Conservation (phyloP, 2,797 vertebrate genomes). For the Mormyrus proboscirostris region DNA sequence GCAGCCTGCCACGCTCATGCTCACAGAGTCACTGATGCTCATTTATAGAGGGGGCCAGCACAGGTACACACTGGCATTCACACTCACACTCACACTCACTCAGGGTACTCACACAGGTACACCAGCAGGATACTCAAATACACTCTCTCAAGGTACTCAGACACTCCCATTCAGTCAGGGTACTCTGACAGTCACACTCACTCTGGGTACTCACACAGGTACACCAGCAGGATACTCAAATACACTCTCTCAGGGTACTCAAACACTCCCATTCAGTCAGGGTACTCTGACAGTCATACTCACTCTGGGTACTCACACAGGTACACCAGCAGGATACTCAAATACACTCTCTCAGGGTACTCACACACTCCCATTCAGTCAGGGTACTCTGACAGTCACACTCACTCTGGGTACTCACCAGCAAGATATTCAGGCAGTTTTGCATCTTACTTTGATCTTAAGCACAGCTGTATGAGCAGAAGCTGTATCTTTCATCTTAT, state of each 20-base stretch:
- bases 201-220: background rate
- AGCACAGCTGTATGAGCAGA: background rate
- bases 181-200: background rate
- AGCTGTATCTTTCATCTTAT: background rate
- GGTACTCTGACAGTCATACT: background rate
- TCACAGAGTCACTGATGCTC: background rate
- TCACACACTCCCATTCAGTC: slow-evolving; percentile 9
- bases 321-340: background rate
- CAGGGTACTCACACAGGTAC: background rate
- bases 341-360: background rate
- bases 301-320: background rate
- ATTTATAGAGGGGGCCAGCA: background rate
- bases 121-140: background rate
- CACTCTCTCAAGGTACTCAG: background rate
- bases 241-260: background rate
- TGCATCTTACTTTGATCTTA: background rate
- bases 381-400: background rate
- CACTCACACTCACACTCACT: slow-evolving; percentile 12
- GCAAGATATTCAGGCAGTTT: background rate
- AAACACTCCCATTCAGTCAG: slow-evolving; percentile 11
- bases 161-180: slow-evolving; percentile 18
- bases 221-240: background rate
- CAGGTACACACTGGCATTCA: background rate
- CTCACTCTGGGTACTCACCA: background rate
- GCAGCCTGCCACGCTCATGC: background rate